phyloP scores from a whole-genome alignment of 2,113 vertebrate species.

The Cheirogaleus medius region DNA sequence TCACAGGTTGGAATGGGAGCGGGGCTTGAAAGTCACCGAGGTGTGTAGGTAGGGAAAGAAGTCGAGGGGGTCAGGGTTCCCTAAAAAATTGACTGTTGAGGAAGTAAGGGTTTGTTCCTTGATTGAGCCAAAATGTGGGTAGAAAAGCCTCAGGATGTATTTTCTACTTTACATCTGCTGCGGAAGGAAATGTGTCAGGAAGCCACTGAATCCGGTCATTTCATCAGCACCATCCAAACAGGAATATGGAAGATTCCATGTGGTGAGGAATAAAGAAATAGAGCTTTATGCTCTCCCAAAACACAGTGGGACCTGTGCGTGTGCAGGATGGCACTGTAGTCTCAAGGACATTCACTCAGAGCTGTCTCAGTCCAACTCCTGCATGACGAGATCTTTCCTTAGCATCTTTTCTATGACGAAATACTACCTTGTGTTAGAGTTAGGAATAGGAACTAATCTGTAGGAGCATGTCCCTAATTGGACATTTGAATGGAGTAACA shows the following conservation, averaged over 20 bases:
- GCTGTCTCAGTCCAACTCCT: constrained; percentile 18
- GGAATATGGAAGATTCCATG: background rate
- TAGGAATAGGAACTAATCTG: constrained; percentile 47
- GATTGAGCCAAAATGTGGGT: background rate
- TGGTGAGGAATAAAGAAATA: background rate
- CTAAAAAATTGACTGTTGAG: background rate
- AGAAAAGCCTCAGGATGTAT: background rate
- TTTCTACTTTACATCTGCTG: background rate
- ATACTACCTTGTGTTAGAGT: constrained; percentile 39
- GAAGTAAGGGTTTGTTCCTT: background rate
- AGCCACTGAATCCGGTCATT: background rate
- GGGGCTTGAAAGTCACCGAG: background rate
- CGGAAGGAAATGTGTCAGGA: background rate
- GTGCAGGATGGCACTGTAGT: background rate
- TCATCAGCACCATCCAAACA: background rate
- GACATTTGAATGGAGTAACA: background rate
- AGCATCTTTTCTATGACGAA: constrained; percentile 48
- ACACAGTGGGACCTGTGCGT: background rate
- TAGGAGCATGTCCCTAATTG: constrained; percentile 31
- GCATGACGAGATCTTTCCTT: constrained; percentile 46
- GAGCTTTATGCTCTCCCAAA: background rate
- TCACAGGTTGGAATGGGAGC: background rate
- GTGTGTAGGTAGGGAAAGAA: background rate
- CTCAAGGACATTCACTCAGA: background rate
- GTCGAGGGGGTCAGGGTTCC: background rate